These are phyloP conservation scores for Leptopilina syphax DNA, from an alignment of 2,888 invertebrate species.

Conservation along the genomic window DNA sequence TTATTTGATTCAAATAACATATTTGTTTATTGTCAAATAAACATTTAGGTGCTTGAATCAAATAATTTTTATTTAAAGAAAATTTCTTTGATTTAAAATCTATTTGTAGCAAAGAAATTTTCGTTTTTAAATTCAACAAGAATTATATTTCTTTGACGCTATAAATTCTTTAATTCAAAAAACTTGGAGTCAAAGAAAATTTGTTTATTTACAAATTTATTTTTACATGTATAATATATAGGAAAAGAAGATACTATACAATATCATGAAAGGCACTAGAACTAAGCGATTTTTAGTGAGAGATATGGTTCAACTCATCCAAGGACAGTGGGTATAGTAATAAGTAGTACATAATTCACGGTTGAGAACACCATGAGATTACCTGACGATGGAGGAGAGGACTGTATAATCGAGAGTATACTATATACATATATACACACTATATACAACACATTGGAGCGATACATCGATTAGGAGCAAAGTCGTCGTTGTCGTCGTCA, in stretches of 20 bases:
- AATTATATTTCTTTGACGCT: too few relatives aligned
- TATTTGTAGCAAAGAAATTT: too few relatives aligned
- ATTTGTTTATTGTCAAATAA: too few relatives aligned
- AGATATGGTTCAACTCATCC: slow-evolving; percentile 58
- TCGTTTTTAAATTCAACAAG: too few relatives aligned
- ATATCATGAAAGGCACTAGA: slow-evolving; percentile 48
- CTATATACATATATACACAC: background rate
- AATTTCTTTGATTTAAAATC: too few relatives aligned
- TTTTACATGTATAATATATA: too few relatives aligned
- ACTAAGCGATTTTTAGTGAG: slow-evolving; percentile 41
- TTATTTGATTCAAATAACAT: background rate
- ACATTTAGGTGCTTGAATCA: too few relatives aligned
- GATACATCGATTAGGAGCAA: slow-evolving; percentile 38
- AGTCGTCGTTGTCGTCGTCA: slow-evolving; percentile 9
- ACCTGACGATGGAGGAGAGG: slow-evolving; percentile 46
- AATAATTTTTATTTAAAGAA: too few relatives aligned
- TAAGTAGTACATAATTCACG: slow-evolving; percentile 68
- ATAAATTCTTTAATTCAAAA: too few relatives aligned
- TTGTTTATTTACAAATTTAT: too few relatives aligned
- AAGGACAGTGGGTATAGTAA: slow-evolving; percentile 43
- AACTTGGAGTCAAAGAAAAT: too few relatives aligned
- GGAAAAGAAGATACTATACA: slow-evolving; percentile 42
- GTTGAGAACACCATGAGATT: slow-evolving; percentile 64
- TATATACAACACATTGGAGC: slow-evolving; percentile 15
- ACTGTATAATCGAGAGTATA: background rate